These are phyloP conservation scores for Intellagama lesueurii DNA, from an alignment of 2,797 vertebrate species.

Conservation along the genomic window DNA sequence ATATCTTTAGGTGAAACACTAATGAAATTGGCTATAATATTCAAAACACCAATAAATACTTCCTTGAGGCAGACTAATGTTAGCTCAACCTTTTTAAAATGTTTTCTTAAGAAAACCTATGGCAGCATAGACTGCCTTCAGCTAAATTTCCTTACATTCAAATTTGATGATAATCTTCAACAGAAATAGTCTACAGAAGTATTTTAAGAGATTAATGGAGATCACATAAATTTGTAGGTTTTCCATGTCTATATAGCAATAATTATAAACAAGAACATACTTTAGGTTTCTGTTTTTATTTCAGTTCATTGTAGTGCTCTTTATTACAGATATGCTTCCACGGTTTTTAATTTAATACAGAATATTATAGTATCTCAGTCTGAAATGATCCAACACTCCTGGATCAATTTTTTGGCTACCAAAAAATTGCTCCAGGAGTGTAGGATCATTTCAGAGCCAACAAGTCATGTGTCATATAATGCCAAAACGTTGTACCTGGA, in stretches of 20 bases:
- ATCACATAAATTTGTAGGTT: not conserved
- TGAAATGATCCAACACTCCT: slow-evolving; percentile 62
- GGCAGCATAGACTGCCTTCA: not conserved
- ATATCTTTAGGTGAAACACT: not conserved
- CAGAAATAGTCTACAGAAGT: not conserved
- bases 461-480: slow-evolving; percentile 62
- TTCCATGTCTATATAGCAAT: not conserved
- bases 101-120: not conserved
- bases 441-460: slow-evolving; percentile 38
- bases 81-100: not conserved
- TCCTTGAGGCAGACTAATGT: not conserved
- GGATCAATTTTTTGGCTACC: slow-evolving; percentile 56
- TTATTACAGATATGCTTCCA: not conserved
- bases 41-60: not conserved
- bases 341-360: slow-evolving; percentile 28
- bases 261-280: not conserved
- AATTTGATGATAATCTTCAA: not conserved
- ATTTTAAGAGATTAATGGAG: not conserved
- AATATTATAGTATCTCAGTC: slow-evolving; percentile 43
- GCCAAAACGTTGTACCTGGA: slow-evolving; percentile 83
- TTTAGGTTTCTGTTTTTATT: not conserved
- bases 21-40: not conserved
- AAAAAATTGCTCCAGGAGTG: slow-evolving; percentile 32
- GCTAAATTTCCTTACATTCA: not conserved
- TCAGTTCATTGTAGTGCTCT: not conserved